Evolutionary conservation across 2,113 vertebrate species (phyloP).

Genomic region (Platycercus adscitus): DNA sequence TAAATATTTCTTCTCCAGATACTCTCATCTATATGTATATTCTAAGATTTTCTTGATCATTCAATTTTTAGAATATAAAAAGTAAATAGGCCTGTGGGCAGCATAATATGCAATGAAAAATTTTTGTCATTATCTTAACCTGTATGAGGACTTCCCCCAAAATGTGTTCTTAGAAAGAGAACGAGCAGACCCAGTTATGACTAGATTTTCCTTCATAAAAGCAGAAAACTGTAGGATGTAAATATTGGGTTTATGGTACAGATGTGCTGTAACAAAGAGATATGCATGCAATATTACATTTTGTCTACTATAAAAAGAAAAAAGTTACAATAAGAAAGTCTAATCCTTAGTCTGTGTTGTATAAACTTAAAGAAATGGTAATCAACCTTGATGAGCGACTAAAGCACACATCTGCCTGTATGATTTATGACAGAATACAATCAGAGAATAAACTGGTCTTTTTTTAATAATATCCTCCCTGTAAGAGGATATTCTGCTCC

Average conservation of each 20-base stretch:
- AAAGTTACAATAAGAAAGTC: slow-evolving; percentile 58
- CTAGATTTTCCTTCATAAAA: slow-evolving; percentile 43
- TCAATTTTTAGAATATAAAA: not conserved
- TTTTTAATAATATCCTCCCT: not conserved
- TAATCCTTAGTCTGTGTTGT: slow-evolving; percentile 47
- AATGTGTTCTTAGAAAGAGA: slow-evolving; percentile 29
- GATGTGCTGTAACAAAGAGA: slow-evolving; percentile 57
- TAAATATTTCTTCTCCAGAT: not conserved
- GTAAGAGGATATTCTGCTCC: slow-evolving; percentile 47
- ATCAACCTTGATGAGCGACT: slow-evolving; percentile 75
- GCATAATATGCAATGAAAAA: not conserved
- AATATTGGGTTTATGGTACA: slow-evolving; percentile 66
- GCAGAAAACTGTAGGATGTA: slow-evolving; percentile 43
- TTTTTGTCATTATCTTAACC: not conserved
- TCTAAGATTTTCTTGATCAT: not conserved
- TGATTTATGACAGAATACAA: slow-evolving; percentile 68
- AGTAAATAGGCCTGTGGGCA: not conserved
- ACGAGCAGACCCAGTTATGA: slow-evolving; percentile 2
- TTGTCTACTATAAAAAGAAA: slow-evolving; percentile 50
- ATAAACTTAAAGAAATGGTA: slow-evolving; percentile 67
- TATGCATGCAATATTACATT: slow-evolving; percentile 53
- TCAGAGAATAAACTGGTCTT: slow-evolving; percentile 40
- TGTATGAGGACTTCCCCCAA: not conserved
- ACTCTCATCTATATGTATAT: not conserved
- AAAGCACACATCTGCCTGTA: slow-evolving; percentile 73